Base-by-base conservation (phyloP, 2,888 invertebrate genomes). In the Dorcus hopei region DNA sequence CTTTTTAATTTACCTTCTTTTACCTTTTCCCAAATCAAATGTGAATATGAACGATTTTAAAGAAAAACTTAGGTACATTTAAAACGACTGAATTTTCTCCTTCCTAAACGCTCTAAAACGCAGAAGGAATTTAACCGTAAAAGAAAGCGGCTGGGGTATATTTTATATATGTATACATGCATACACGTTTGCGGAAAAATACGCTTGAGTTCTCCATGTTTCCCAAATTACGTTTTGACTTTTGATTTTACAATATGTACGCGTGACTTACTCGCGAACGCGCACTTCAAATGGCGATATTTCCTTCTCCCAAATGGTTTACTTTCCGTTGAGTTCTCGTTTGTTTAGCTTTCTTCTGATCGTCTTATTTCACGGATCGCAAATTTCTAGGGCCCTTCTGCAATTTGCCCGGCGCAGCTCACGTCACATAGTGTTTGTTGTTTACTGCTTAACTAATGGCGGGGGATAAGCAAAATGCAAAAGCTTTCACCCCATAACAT, bases 321-420 rank as follows among this genome's bases (percentile, higher is more conserved):
- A 59, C 55, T 58, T 64, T 64, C 62, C 62, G 62, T 64, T 52
- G 60, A 62, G 55, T 64, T 66, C 57, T 54, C 59, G 58, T 52
- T 38, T 73, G 69, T 72, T 72, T 70, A 69, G 69, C 65, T 68
- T 69, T 68, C 69, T 70, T 68, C 70, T 71, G 74, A 75, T 75
- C 74, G 72, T 71, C 75, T 74, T 75, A 76, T 76, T 76, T 76
- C 75, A 76, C 75, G 76, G 74, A 69, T 75, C 74, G 74, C 73
- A 75, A 75, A 72, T 70, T 72, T 70, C 71, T 45, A 45, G 45
- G 45, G 45, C 23, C 45, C 45, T 45, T 19, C 45, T 16, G 45
- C 45, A 45, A 45, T 45, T 45, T 45, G 45, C 45, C 45, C 9
- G 16, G 16, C 16, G 23, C 45, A 45, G 23, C 45, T 45, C 45